Percentiles rank a stretch among this genome's conserved stretches.
Conservation (phyloP, 1,140 invertebrate genomes). For the Ericerus pela region DNA sequence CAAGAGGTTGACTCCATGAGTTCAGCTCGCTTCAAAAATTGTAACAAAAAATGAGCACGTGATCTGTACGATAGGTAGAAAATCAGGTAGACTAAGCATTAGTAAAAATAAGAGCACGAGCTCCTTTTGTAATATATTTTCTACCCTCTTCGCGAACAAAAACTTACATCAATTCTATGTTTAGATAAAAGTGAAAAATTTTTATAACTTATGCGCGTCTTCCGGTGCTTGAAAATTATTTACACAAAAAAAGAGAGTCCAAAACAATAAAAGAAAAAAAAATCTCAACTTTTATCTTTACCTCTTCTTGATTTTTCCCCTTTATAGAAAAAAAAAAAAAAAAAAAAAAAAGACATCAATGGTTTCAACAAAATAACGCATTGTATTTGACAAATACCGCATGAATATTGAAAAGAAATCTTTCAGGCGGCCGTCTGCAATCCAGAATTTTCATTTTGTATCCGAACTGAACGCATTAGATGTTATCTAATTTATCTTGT, state of each 20-base stretch:
- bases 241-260: no score
- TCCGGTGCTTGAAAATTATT: not conserved
- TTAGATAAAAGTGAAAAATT: conserved; percentile 1
- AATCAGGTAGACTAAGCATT: no score
- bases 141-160: no score
- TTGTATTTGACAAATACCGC: conserved; percentile 10
- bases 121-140: no score
- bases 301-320: not conserved
- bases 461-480: not conserved
- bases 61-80: no score
- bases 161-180: no score
- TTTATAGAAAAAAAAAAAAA: not conserved
- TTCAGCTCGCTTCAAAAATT: no score
- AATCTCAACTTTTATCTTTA: not conserved
- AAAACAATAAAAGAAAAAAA: conserved; percentile 1
- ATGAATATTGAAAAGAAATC: conserved; percentile 9
- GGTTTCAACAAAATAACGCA: conserved; percentile 10
- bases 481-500: conserved; percentile 12
- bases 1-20: no score
- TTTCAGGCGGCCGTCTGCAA: conserved; percentile 4
- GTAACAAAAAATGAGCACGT: no score
- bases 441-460: conserved; percentile 8
- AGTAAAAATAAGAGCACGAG: no score
- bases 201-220: not conserved
- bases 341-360: conserved; percentile 8